These are phyloP conservation scores for Ianthella basta DNA, from an alignment of 37 sponge, comb jelly and placozoan species.

Conservation along the genomic window DNA sequence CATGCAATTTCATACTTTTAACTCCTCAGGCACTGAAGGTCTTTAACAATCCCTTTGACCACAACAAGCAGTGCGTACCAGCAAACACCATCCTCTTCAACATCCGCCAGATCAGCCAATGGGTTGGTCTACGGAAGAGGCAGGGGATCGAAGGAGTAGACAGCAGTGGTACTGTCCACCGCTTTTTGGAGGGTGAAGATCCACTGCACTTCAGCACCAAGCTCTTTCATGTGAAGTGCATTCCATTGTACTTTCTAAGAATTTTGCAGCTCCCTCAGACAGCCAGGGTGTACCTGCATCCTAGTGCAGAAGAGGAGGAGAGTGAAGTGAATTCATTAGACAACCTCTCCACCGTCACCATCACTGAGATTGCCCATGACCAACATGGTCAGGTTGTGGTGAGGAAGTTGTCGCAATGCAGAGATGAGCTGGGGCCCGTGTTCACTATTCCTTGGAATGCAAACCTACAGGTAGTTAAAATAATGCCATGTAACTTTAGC, in stretches of 20 bases:
- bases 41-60: not conserved
- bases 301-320: not conserved
- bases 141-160: constrained; percentile 1
- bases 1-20: too few species aligned
- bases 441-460: too few species aligned
- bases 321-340: not conserved
- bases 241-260: not conserved
- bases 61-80: not conserved
- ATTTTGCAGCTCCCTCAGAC: not conserved
- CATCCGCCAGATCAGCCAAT: not conserved
- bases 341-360: not conserved
- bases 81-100: constrained; percentile 7
- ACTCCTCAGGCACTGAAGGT: constrained; percentile 4
- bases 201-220: not conserved
- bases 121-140: constrained; percentile 3
- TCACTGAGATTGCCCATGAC: not conserved
- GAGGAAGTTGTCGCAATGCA: not conserved
- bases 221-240: not conserved
- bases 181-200: constrained; percentile 1
- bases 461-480: too few species aligned
- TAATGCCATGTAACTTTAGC: too few species aligned
- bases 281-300: not conserved
- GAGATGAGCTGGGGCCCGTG: not conserved
- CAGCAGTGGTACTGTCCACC: not conserved
- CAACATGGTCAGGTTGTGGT: not conserved